A percentile compares a stretch with the other conserved stretches of the same genome.
Evolutionary conservation across 2,797 vertebrate species (phyloP).

Genomic region (Tiaroga cobitis): DNA sequence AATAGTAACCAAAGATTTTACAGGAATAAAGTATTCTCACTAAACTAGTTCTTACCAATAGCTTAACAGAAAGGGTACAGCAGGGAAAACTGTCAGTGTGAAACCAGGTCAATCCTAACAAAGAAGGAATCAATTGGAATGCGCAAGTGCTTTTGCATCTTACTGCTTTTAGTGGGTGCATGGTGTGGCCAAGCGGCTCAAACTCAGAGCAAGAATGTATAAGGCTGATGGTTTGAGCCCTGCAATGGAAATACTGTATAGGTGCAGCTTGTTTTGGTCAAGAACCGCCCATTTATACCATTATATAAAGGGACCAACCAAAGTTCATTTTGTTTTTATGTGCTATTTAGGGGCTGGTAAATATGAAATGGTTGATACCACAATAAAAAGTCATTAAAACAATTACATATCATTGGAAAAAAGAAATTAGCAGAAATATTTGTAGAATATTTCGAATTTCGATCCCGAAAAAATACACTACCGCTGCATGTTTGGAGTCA

Average conservation of each 20-base stretch:
- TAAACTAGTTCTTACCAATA: not conserved
- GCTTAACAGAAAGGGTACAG: conserved; percentile 1
- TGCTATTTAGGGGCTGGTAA: too few species aligned
- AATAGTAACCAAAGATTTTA: conserved; percentile 21
- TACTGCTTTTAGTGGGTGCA: not conserved
- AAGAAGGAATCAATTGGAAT: conserved; percentile 1
- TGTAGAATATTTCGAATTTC: too few species aligned
- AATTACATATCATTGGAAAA: too few species aligned
- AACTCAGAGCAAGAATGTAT: conserved; percentile 1
- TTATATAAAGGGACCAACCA: too few species aligned
- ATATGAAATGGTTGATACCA: too few species aligned
- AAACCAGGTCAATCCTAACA: conserved; percentile 1
- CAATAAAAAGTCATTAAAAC: too few species aligned
- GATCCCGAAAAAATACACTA: too few species aligned
- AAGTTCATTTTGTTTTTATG: too few species aligned
- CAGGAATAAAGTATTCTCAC: conserved; percentile 47
- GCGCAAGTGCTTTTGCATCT: not conserved
- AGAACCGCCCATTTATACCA: too few species aligned
- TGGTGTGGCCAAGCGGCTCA: not conserved
- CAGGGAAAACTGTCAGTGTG: not conserved
- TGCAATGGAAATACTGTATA: not conserved
- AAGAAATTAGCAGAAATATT: too few species aligned
- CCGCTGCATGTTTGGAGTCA: too few species aligned
- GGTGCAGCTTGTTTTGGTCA: too few species aligned
- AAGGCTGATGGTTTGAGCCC: not conserved